These are phyloP conservation scores for Ctenodactylus gundi DNA, from an alignment of 2,113 vertebrate species.

Conservation along the genomic window DNA sequence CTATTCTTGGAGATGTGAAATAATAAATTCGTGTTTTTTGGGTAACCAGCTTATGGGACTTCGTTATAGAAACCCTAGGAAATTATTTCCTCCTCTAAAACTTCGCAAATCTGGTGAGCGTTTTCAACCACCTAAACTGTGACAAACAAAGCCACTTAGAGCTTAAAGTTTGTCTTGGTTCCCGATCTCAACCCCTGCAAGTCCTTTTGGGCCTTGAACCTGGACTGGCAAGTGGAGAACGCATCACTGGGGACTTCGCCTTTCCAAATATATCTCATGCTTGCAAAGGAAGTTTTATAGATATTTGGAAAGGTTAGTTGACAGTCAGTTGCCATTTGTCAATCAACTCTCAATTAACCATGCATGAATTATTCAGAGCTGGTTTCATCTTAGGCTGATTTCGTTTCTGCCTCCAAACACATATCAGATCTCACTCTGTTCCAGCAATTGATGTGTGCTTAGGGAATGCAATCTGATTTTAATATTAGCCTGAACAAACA, in stretches of 20 bases:
- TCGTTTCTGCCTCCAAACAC: constrained; percentile 6
- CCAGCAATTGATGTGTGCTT: constrained; percentile 17
- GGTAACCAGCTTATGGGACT: background rate
- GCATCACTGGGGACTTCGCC: background rate
- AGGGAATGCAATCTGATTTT: constrained; percentile 26
- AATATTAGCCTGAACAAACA: background rate
- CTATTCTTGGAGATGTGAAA: background rate
- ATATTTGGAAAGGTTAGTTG: constrained; percentile 52
- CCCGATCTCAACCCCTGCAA: background rate
- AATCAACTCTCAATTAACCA: constrained; percentile 39
- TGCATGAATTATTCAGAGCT: constrained; percentile 43
- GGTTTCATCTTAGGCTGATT: constrained; percentile 35
- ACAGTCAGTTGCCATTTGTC: constrained; percentile 14
- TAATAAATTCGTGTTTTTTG: background rate
- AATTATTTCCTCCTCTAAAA: background rate
- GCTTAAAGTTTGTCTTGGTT: background rate
- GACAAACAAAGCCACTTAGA: background rate
- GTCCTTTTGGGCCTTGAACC: background rate
- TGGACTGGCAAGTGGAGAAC: background rate
- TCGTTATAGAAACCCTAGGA: background rate
- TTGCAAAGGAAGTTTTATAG: constrained; percentile 24
- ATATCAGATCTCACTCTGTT: constrained; percentile 45
- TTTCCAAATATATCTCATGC: background rate
- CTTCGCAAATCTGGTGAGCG: background rate
- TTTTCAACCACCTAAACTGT: background rate